A percentile compares a stretch with the other conserved stretches of the same genome.
These are phyloP conservation scores for Tachuris rubrigastra DNA, from an alignment of 2,113 vertebrate genomes.

Conservation along the genomic window DNA sequence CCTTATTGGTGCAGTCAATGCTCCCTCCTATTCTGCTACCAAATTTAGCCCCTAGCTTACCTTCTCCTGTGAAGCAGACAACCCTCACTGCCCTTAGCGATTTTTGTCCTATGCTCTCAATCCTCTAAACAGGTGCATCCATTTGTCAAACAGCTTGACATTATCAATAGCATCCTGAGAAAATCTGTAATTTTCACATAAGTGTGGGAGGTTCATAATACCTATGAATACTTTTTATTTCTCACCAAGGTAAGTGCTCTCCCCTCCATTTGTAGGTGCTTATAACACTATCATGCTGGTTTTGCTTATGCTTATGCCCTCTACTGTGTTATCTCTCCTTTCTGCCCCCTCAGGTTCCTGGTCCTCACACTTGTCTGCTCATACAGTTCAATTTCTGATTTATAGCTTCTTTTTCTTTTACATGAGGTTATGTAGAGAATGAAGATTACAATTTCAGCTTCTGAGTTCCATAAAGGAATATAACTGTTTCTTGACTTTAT, in stretches of 20 bases:
- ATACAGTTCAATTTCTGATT: neutral
- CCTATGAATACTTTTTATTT: neutral
- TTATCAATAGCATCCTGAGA: neutral
- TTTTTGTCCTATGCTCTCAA: neutral
- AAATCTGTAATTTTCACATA: neutral
- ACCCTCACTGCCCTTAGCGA: neutral
- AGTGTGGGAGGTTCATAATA: accelerated
- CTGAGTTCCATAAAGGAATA: neutral
- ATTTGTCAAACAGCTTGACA: neutral
- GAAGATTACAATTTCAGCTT: neutral
- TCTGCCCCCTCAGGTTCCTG: neutral
- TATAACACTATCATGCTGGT: accelerated
- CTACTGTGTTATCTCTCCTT: neutral
- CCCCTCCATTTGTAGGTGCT: neutral
- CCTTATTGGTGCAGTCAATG: neutral
- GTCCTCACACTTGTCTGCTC: neutral
- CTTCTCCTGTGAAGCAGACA: neutral
- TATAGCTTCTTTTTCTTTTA: neutral
- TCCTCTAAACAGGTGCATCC: neutral
- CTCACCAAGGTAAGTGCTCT: accelerated
- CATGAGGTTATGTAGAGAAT: neutral
- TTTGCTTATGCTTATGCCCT: neutral
- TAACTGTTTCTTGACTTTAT: neutral
- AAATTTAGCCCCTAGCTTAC: neutral
- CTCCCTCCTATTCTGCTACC: neutral